phyloP scores from a whole-genome alignment of 92 coral and sea anemone species.

The Phenganax marumi region DNA sequence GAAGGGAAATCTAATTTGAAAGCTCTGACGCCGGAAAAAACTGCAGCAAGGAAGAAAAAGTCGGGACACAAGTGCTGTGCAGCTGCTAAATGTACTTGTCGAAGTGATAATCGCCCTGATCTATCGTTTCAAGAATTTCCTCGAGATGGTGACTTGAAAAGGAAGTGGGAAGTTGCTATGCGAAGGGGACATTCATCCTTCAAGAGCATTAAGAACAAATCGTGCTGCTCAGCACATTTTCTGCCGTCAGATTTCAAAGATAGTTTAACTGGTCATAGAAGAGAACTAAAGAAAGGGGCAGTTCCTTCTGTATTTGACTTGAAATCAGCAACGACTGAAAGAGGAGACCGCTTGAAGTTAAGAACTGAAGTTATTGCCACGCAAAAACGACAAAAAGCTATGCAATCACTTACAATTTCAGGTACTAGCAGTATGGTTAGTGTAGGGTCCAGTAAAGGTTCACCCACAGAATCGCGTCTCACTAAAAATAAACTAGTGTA shows the following conservation, averaged over 20 bases:
- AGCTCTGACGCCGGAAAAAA: too few species aligned
- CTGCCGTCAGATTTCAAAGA: slow-evolving; percentile 58
- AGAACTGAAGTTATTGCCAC: slow-evolving; percentile 28
- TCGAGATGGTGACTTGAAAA: slow-evolving; percentile 24
- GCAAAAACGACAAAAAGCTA: slow-evolving; percentile 11
- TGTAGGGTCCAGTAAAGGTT: too few species aligned
- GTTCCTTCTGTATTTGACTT: slow-evolving; percentile 58
- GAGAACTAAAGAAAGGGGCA: slow-evolving; percentile 51
- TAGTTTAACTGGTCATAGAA: slow-evolving; percentile 64
- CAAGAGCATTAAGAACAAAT: slow-evolving; percentile 52
- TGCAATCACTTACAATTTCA: slow-evolving; percentile 26
- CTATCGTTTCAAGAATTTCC: slow-evolving; percentile 59
- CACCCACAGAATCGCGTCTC: slow-evolving; percentile 33
- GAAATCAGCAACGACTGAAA: slow-evolving; percentile 12
- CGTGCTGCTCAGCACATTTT: slow-evolving; percentile 65
- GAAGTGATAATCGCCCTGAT: slow-evolving; percentile 62
- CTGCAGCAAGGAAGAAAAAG: slow-evolving; percentile 29
- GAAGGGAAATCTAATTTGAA: slow-evolving; percentile 36
- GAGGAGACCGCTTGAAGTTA: slow-evolving; percentile 54
- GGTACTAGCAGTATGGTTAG: too few species aligned
- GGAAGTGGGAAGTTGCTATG: slow-evolving; percentile 62
- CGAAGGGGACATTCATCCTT: slow-evolving; percentile 51
- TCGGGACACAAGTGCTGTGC: slow-evolving; percentile 59
- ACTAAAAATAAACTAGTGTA: slow-evolving; percentile 7
- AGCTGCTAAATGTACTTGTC: slow-evolving; percentile 50